phyloP scores from a whole-genome alignment of 2,888 invertebrate species.

The Callinectes sapidus region DNA sequence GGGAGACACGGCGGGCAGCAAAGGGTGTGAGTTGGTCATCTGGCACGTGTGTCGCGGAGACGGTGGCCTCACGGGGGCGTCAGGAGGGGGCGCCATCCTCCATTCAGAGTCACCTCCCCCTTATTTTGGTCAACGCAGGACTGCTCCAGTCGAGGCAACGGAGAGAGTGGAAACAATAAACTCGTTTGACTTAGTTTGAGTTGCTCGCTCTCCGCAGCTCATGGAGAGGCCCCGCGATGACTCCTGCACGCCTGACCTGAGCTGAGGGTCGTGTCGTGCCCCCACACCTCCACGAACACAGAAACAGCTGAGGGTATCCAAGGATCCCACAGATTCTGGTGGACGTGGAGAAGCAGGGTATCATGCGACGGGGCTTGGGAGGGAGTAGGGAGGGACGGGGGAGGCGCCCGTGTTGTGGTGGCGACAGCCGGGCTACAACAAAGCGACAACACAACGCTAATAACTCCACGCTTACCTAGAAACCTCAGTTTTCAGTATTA shows the following conservation, averaged over 20 bases:
- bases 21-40: conserved; percentile 51
- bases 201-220: not conserved
- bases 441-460: conserved; percentile 38
- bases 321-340: not conserved
- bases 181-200: not conserved
- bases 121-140: not conserved
- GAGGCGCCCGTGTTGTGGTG: conserved; percentile 57
- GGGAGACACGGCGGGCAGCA: conserved; percentile 55
- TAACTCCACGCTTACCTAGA: not conserved
- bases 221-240: not conserved
- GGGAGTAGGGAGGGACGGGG: conserved; percentile 21
- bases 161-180: not conserved
- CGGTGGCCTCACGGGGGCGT: conserved; percentile 57
- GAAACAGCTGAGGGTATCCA: not conserved
- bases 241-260: conserved; percentile 24
- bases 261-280: conserved; percentile 36
- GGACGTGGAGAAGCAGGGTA: conserved; percentile 21
- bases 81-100: not conserved
- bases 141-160: conserved; percentile 22
- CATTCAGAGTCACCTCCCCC: conserved; percentile 44
- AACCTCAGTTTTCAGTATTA: not conserved
- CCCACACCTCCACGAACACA: conserved; percentile 21
- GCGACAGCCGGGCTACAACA: conserved; percentile 8
- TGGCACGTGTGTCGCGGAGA: conserved; percentile 59
- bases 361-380: conserved; percentile 29